phyloP scores from a whole-genome alignment of 2,113 vertebrate species.

The Felis chaus region DNA sequence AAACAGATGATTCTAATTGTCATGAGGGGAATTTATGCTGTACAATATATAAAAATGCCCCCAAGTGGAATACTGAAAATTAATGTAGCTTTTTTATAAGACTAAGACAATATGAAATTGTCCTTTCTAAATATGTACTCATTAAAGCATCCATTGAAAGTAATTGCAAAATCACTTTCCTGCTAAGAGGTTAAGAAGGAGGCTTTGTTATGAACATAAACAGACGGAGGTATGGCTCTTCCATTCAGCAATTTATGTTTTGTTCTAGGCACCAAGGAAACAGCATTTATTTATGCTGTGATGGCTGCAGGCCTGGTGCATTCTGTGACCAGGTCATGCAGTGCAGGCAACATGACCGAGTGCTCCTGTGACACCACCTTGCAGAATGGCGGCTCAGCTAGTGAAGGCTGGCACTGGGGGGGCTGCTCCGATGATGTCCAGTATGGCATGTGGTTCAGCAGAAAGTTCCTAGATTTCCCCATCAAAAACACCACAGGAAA shows the following conservation, averaged over 20 bases:
- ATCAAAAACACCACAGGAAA: slow-evolving; percentile 82
- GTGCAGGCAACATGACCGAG: slow-evolving; percentile 94
- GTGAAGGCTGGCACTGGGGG: slow-evolving; percentile 96
- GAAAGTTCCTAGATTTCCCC: slow-evolving; percentile 90
- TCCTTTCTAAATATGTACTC: not conserved
- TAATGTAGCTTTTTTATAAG: not conserved
- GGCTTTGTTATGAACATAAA: not conserved
- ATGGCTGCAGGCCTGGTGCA: slow-evolving; percentile 94
- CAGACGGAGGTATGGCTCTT: not conserved
- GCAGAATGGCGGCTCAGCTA: slow-evolving; percentile 84
- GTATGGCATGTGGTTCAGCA: slow-evolving; percentile 95
- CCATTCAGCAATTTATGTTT: not conserved
- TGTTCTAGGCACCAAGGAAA: slow-evolving; percentile 94
- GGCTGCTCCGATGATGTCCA: slow-evolving; percentile 96
- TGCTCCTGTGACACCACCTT: slow-evolving; percentile 92
- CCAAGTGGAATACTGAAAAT: slow-evolving; percentile 24
- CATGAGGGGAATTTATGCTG: not conserved
- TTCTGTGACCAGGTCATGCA: slow-evolving; percentile 93
- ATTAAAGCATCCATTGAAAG: not conserved
- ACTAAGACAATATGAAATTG: not conserved
- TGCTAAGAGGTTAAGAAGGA: not conserved
- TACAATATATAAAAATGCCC: not conserved
- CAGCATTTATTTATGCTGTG: slow-evolving; percentile 93
- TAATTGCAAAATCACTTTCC: not conserved
- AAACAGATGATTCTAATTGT: not conserved